These are phyloP conservation scores for Spilarctia lutea DNA, from an alignment of 2,888 invertebrate genomes.

Conservation along the genomic window DNA sequence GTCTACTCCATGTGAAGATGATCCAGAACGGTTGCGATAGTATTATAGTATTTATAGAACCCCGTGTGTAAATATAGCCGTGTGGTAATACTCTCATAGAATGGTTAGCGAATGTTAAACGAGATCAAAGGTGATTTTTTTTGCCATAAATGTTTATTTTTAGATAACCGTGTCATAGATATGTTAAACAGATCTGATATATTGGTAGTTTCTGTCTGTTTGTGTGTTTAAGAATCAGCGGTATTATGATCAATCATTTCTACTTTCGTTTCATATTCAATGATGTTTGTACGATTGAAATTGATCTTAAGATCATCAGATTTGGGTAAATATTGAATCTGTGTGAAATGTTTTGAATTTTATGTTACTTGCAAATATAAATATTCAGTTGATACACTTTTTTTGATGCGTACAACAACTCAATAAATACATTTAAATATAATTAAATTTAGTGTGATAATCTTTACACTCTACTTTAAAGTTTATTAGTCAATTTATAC, in stretches of 20 bases:
- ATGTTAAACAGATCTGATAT: slow-evolving; percentile 2
- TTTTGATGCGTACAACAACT: too few relatives aligned
- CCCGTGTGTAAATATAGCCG: background rate
- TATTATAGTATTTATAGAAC: slow-evolving; percentile 17
- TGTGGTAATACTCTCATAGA: slow-evolving; percentile 1
- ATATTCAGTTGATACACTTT: background rate
- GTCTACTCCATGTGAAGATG: background rate
- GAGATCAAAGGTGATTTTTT: slow-evolving; percentile 19
- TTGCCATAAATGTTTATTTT: slow-evolving; percentile 17
- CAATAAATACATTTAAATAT: too few relatives aligned
- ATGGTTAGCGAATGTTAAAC: slow-evolving; percentile 14
- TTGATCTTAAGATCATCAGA: background rate
- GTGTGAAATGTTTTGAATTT: background rate
- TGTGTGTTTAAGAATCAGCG: slow-evolving; percentile 1
- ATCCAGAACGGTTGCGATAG: slow-evolving; percentile 6
- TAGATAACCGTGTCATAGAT: slow-evolving; percentile 7
- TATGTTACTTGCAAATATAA: background rate
- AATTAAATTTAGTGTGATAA: too few relatives aligned
- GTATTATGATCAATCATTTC: slow-evolving; percentile 3
- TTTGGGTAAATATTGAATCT: background rate
- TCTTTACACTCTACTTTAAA: too few relatives aligned
- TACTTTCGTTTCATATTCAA: background rate
- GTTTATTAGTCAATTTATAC: too few relatives aligned
- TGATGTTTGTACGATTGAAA: background rate
- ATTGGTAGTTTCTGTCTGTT: slow-evolving; percentile 1